These are phyloP conservation scores for Poeciliopsis occidentalis DNA, from an alignment of 2,113 vertebrate species.

Conservation along the genomic window DNA sequence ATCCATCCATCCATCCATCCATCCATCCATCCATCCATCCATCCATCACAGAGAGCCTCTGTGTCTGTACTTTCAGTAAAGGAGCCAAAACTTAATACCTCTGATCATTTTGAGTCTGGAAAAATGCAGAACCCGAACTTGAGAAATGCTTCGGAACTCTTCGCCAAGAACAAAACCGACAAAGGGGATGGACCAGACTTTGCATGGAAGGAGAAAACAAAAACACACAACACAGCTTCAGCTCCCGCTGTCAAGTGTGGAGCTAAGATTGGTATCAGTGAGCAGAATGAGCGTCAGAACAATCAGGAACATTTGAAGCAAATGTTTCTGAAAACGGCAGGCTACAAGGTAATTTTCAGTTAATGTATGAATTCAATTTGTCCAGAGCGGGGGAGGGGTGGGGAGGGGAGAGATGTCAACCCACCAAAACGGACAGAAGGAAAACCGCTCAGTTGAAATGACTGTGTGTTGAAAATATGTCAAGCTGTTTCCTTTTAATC, in stretches of 20 bases:
- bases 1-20: too few relatives aligned
- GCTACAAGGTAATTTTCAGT: background rate
- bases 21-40: too few relatives aligned
- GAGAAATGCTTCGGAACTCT: too few relatives aligned
- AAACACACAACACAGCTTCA: background rate
- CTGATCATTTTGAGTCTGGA: too few relatives aligned
- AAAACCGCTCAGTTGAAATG: slow-evolving; percentile 32
- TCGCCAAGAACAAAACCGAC: background rate
- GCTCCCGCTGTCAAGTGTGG: background rate
- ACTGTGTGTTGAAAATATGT: too few relatives aligned
- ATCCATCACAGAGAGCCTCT: too few relatives aligned
- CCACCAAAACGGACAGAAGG: slow-evolving; percentile 25
- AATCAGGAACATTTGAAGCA: too few relatives aligned
- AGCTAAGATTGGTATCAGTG: slow-evolving; percentile 14
- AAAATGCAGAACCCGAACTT: too few relatives aligned
- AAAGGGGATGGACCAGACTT: background rate
- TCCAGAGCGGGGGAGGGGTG: background rate
- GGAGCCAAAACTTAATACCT: too few relatives aligned
- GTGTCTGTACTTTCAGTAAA: too few relatives aligned
- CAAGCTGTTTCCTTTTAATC: too few relatives aligned
- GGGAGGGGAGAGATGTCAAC: slow-evolving; percentile 5
- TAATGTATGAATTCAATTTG: slow-evolving; percentile 1
- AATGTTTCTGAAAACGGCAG: background rate
- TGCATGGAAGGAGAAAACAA: background rate
- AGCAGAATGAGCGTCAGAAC: slow-evolving; percentile 1